These are phyloP conservation scores for Orbicella faveolata DNA, from an alignment of 64 coral and sea anemone species.

Conservation along the genomic window DNA sequence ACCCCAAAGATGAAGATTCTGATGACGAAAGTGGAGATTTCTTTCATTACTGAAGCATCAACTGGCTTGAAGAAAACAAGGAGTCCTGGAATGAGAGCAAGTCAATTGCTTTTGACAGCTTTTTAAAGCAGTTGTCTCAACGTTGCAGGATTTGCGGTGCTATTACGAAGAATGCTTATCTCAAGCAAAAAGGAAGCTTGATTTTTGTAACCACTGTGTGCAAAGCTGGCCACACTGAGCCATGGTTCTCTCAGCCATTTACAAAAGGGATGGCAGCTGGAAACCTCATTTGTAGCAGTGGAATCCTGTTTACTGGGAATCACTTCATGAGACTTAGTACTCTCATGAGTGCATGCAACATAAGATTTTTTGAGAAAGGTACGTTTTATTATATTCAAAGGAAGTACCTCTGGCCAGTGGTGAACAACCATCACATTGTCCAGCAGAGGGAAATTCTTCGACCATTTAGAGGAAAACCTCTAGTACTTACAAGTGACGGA, in stretches of 20 bases:
- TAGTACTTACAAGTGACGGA: not conserved
- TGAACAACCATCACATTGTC: not conserved
- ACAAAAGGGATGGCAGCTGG: constrained; percentile 13
- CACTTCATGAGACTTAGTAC: not conserved
- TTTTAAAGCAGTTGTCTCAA: not conserved
- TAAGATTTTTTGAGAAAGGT: constrained; percentile 4
- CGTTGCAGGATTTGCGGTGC: not conserved
- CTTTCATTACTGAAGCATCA: not conserved
- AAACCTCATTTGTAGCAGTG: constrained; percentile 11
- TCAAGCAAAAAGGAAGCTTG: not conserved
- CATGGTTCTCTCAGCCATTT: not conserved
- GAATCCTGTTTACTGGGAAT: constrained; percentile 24
- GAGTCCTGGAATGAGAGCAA: not conserved
- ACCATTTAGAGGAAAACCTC: not conserved
- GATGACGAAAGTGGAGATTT: not conserved
- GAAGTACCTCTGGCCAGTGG: constrained; percentile 15
- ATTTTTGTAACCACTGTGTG: constrained; percentile 19
- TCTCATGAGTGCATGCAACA: not conserved
- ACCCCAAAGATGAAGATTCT: constrained; percentile 3
- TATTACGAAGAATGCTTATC: not conserved
- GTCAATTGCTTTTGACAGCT: constrained; percentile 10
- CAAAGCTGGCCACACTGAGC: constrained; percentile 12
- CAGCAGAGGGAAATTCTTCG: constrained; percentile 19
- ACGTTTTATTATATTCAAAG: not conserved
- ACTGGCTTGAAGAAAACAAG: not conserved